phyloP scores from a whole-genome alignment of 1,140 invertebrate species.

The Armadillidium nasatum region DNA sequence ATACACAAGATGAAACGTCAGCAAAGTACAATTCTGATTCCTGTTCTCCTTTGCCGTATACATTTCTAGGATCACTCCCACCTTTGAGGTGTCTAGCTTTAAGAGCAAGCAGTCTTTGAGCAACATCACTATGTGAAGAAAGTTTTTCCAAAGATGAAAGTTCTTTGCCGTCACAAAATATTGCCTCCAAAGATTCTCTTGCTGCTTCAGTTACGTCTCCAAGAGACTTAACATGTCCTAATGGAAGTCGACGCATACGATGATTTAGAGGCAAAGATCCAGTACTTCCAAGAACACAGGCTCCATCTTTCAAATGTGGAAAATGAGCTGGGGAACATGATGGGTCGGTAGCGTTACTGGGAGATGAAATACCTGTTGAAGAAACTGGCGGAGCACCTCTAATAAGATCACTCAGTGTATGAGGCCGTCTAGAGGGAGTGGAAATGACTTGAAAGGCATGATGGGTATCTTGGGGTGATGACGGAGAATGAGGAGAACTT shows the following conservation, averaged over 20 bases:
- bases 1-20: slow-evolving; percentile 76
- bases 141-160: slow-evolving; percentile 54
- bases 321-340: neutral
- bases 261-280: slow-evolving; percentile 40
- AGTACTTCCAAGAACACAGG: neutral
- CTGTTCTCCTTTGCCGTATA: slow-evolving; percentile 47
- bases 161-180: slow-evolving; percentile 50
- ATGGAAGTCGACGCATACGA: slow-evolving; percentile 34
- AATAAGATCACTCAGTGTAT: slow-evolving; percentile 37
- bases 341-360: slow-evolving; percentile 47
- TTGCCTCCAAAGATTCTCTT: slow-evolving; percentile 38
- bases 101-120: slow-evolving; percentile 47
- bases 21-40: slow-evolving; percentile 77
- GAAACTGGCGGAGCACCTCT: slow-evolving; percentile 30
- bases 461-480: slow-evolving; percentile 45
- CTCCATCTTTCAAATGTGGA: neutral
- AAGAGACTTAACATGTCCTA: slow-evolving; percentile 44
- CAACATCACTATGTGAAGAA: slow-evolving; percentile 54
- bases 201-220: slow-evolving; percentile 42
- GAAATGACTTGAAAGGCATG: slow-evolving; percentile 24
- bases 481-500: slow-evolving; percentile 27
- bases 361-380: slow-evolving; percentile 48
- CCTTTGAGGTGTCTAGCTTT: slow-evolving; percentile 40
- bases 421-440: slow-evolving; percentile 36
- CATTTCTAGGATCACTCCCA: slow-evolving; percentile 40